These are phyloP conservation scores for Myotis findleyi DNA, from an alignment of 2,797 vertebrate species.

Conservation along the genomic window DNA sequence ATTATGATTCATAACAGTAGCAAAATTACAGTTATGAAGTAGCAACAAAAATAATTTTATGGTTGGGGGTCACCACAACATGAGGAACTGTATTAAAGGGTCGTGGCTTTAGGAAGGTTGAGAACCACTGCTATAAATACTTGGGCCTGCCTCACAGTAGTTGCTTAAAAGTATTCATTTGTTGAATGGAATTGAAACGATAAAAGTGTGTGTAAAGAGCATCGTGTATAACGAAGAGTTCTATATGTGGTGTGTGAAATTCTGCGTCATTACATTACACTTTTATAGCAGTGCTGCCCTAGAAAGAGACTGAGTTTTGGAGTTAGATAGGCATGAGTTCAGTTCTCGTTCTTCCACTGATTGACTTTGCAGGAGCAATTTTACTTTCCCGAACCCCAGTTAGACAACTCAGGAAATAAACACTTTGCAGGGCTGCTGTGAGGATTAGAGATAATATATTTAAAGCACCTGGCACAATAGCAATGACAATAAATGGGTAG, in stretches of 20 bases:
- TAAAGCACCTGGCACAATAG: background rate
- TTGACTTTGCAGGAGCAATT: background rate
- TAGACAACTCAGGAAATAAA: background rate
- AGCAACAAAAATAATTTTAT: no score
- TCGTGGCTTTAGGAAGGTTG: no score
- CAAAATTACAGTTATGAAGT: no score
- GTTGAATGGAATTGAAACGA: background rate
- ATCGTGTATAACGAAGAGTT: background rate
- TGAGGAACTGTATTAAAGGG: no score
- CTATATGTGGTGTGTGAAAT: background rate
- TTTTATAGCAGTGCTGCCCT: background rate
- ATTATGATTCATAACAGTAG: no score
- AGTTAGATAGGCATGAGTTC: background rate
- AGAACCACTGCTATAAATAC: no score
- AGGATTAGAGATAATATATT: background rate
- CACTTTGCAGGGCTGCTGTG: background rate
- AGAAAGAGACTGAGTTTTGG: background rate
- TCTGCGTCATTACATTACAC: background rate
- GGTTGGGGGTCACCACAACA: no score
- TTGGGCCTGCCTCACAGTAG: background rate
- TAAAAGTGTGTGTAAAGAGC: background rate
- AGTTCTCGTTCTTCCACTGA: background rate
- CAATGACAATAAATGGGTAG: background rate
- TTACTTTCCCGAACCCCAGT: background rate
- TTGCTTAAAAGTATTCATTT: background rate